These are phyloP conservation scores for Lasiurus borealis DNA, from an alignment of 2,113 vertebrate genomes.

Conservation along the genomic window DNA sequence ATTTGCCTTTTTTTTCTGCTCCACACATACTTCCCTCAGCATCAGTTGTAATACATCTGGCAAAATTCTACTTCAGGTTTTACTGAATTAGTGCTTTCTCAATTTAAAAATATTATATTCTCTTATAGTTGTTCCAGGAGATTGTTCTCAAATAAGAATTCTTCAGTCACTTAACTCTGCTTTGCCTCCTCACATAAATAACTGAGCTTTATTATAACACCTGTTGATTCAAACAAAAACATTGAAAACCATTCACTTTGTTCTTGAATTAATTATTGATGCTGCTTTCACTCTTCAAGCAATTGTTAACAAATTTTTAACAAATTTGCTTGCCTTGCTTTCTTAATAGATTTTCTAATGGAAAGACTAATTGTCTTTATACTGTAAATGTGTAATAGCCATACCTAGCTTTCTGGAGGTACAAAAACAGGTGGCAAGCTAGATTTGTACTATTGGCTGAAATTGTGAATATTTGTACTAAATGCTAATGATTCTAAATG, in stretches of 20 bases:
- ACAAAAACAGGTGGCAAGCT: neutral
- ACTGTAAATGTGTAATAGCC: neutral
- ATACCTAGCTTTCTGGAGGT: neutral
- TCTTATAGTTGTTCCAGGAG: neutral
- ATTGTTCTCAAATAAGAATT: neutral
- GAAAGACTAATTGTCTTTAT: neutral
- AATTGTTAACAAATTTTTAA: no score
- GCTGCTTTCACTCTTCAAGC: neutral
- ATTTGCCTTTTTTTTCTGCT: neutral
- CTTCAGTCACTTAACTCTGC: neutral
- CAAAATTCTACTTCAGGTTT: neutral
- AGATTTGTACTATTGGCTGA: neutral
- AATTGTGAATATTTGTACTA: neutral
- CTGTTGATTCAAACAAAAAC: neutral
- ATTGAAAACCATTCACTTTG: neutral
- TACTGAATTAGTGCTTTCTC: neutral
- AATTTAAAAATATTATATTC: constrained; percentile 6
- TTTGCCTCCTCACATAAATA: neutral
- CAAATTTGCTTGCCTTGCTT: no score
- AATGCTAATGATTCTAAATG: neutral
- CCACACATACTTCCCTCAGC: neutral
- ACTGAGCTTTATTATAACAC: neutral
- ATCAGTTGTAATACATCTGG: neutral
- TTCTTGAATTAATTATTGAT: neutral
- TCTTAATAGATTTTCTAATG: no score